These are phyloP conservation scores for Limnephilus rhombicus DNA, from an alignment of 2,888 invertebrate species.

Conservation along the genomic window DNA sequence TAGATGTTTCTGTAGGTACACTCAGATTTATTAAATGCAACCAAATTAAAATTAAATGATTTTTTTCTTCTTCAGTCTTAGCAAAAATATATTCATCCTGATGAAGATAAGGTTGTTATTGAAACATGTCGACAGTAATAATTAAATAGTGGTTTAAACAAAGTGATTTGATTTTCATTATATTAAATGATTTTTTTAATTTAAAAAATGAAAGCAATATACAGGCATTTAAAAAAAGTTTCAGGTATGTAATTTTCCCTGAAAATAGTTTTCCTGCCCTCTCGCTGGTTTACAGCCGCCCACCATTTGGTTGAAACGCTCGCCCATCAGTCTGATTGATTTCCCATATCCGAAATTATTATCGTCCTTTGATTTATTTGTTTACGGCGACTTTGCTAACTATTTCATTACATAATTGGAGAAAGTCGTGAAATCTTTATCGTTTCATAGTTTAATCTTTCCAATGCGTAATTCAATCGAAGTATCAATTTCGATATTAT, in stretches of 20 bases:
- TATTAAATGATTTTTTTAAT: too few species aligned
- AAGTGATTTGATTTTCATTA: too few species aligned
- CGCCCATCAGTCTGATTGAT: constrained; percentile 65
- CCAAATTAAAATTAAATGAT: too few species aligned
- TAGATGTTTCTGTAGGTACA: too few species aligned
- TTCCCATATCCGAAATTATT: constrained; percentile 58
- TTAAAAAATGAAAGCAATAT: not conserved
- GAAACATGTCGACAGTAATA: too few species aligned
- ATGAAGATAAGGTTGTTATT: too few species aligned
- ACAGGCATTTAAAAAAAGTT: not conserved
- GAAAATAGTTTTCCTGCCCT: not conserved
- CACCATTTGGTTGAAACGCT: not conserved
- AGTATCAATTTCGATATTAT: not conserved
- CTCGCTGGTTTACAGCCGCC: not conserved
- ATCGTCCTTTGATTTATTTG: constrained; percentile 65
- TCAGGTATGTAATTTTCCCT: not conserved
- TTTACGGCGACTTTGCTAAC: constrained; percentile 64
- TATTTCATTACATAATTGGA: constrained; percentile 64
- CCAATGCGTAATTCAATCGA: not conserved
- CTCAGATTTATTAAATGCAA: too few species aligned
- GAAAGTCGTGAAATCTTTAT: constrained; percentile 44
- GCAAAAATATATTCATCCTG: too few species aligned
- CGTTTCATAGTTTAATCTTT: constrained; percentile 6
- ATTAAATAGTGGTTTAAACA: too few species aligned
- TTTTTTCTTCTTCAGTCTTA: too few species aligned